Evolutionary conservation across 2,113 vertebrate species (phyloP), one percentile per base, ranked within the genome.

Genomic region (Brachyistius frenatus): DNA sequence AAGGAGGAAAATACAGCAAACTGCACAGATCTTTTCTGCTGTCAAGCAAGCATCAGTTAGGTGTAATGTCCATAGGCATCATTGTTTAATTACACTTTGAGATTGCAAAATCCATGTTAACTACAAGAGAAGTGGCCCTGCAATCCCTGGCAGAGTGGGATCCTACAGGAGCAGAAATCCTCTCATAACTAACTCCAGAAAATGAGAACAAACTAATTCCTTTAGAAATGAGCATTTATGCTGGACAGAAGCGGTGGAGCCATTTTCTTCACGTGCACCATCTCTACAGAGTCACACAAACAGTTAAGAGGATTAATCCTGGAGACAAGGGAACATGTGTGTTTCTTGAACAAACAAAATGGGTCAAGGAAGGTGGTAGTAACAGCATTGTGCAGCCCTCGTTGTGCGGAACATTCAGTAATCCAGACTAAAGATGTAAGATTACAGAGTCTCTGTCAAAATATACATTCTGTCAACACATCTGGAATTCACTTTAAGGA

Each of bases 241-340:
- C 7, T 41, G 46, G 14, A 76, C 49, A 35, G 16, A 50, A 61
- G 39, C 36, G n/a, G 30, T 31, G 44, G 50, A 14, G 23, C 16
- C 52, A 58, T 63, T 79, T 1, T n/a, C 39, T 52, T 44, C 57
- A 79, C 10, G 37, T 80, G 78, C 68, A 66, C 58, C 70, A 69
- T 39, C 50, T 85, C 60, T 23, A 49, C 33, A 60, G 32, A 69
- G 65, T 55, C 62, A 79, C 74, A 73, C 52, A 83, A 68, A 83
- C 31, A 63, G 60, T 79, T 91, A 91, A 92, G 89, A 88, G 82
- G 91, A 93, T 93, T 93, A 91, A 68, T 36, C 76, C 61, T 57
- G 55, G 8, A 81, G 47, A 80, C 44, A 44, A 23, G 50, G 65
- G 62, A 61, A 44, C 52, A 61, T 67, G 64, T 47, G 69, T 66